Evolutionary conservation across 92 coral and sea anemone species (phyloP).

Genomic region (Meandrina meandrites): DNA sequence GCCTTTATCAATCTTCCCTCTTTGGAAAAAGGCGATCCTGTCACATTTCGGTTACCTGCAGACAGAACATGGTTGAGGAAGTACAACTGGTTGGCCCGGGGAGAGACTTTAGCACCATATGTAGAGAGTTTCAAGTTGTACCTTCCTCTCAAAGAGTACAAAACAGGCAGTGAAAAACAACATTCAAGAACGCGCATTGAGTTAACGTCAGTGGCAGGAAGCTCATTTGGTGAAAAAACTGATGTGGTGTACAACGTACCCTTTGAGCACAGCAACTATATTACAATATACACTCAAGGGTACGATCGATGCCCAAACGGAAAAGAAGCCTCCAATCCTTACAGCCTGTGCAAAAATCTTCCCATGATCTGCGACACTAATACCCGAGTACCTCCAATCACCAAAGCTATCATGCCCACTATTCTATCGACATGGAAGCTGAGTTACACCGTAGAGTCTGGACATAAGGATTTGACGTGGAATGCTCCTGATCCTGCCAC

Average conservation of each 20-base stretch:
- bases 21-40: constrained; percentile 44
- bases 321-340: constrained; percentile 50
- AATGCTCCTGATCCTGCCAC: constrained; percentile 54
- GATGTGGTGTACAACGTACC: constrained; percentile 50
- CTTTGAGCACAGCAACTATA: constrained; percentile 12
- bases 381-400: constrained; percentile 7
- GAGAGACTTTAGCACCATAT: constrained; percentile 43
- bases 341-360: constrained; percentile 50
- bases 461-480: constrained; percentile 14
- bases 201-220: constrained; percentile 33
- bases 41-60: constrained; percentile 49
- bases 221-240: constrained; percentile 18
- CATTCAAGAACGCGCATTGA: constrained; percentile 34
- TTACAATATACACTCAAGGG: constrained; percentile 46
- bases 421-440: constrained; percentile 60
- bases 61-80: constrained; percentile 45
- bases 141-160: constrained; percentile 46
- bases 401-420: constrained; percentile 45
- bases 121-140: constrained; percentile 53
- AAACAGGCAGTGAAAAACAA: not conserved
- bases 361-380: constrained; percentile 46
- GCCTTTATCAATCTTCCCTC: constrained; percentile 44
- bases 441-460: constrained; percentile 19
- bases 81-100: constrained; percentile 52
- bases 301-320: constrained; percentile 28